Percentiles rank a stretch among this genome's conserved stretches.
These are phyloP conservation scores for Petrocephalus schoutedeni DNA, from an alignment of 2,797 vertebrate species.

Conservation along the genomic window DNA sequence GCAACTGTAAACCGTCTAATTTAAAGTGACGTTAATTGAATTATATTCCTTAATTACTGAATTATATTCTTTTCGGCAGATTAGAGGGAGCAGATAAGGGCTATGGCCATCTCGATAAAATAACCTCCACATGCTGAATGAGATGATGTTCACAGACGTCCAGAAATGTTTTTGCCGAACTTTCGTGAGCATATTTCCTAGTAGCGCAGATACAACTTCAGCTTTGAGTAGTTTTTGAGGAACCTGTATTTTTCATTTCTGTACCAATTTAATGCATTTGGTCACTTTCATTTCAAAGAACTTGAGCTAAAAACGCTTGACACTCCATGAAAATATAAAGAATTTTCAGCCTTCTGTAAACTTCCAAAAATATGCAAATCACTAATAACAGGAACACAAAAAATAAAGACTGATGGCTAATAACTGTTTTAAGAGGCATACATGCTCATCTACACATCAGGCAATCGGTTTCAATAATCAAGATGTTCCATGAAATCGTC, in stretches of 20 bases:
- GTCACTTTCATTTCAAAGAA: background rate
- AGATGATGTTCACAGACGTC: background rate
- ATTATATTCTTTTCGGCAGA: background rate
- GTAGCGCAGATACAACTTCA: background rate
- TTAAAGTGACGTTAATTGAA: background rate
- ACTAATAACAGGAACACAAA: background rate
- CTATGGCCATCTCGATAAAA: background rate
- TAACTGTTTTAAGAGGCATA: background rate
- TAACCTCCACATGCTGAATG: background rate
- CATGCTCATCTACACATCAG: background rate
- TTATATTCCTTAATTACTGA: background rate
- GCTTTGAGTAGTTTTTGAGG: background rate
- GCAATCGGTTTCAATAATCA: background rate
- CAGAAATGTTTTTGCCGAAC: background rate
- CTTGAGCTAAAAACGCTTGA: background rate
- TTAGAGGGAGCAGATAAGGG: background rate
- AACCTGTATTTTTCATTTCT: background rate
- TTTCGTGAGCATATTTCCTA: background rate
- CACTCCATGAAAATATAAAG: background rate
- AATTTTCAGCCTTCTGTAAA: background rate
- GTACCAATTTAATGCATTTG: background rate
- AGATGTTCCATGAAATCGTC: background rate
- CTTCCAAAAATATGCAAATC: background rate
- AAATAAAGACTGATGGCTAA: background rate
- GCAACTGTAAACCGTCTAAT: background rate